A percentile compares a stretch with the other conserved stretches of the same genome.
These are phyloP conservation scores for Drosophila differens DNA, from an alignment of 2,888 invertebrate species.

Conservation along the genomic window DNA sequence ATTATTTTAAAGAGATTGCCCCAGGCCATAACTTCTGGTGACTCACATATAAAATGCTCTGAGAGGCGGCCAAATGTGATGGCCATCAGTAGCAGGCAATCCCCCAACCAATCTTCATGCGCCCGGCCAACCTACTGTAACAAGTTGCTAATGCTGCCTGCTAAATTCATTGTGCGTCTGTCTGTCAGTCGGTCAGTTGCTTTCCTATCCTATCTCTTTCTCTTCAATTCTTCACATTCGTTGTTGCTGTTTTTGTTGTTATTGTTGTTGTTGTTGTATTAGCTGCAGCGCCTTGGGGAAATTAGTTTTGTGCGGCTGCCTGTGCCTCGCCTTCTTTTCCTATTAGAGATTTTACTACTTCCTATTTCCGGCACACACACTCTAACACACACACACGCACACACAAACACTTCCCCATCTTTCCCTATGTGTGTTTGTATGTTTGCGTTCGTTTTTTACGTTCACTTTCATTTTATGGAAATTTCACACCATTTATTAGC, in stretches of 20 bases:
- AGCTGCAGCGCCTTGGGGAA: slow-evolving; percentile 79
- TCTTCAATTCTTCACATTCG: slow-evolving; percentile 9
- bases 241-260: slow-evolving; percentile 33
- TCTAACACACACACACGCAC: slow-evolving; percentile 1
- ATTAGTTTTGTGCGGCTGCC: slow-evolving; percentile 77
- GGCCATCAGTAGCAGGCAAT: slow-evolving; percentile 19
- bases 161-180: slow-evolving; percentile 60
- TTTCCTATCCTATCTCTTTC: slow-evolving; percentile 4
- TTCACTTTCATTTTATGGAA: slow-evolving; percentile 79
- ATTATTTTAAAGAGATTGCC: slow-evolving; percentile 11
- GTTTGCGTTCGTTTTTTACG: slow-evolving; percentile 56
- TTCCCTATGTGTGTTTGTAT: slow-evolving; percentile 34
- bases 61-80: slow-evolving; percentile 28
- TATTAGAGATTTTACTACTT: slow-evolving; percentile 81
- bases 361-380: slow-evolving; percentile 61
- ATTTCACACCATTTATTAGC: slow-evolving; percentile 80
- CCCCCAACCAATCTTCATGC: background rate
- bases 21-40: slow-evolving; percentile 24
- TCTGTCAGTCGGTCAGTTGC: slow-evolving; percentile 42
- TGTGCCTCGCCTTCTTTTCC: slow-evolving; percentile 73
- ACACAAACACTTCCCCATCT: slow-evolving; percentile 29
- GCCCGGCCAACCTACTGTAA: slow-evolving; percentile 20
- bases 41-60: slow-evolving; percentile 21
- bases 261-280: slow-evolving; percentile 52
- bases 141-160: slow-evolving; percentile 64